Evolutionary conservation across 2,888 invertebrate genomes (phyloP), one percentile per base, ranked within the genome.

Genomic region (Zaprionus obscuricornis): DNA sequence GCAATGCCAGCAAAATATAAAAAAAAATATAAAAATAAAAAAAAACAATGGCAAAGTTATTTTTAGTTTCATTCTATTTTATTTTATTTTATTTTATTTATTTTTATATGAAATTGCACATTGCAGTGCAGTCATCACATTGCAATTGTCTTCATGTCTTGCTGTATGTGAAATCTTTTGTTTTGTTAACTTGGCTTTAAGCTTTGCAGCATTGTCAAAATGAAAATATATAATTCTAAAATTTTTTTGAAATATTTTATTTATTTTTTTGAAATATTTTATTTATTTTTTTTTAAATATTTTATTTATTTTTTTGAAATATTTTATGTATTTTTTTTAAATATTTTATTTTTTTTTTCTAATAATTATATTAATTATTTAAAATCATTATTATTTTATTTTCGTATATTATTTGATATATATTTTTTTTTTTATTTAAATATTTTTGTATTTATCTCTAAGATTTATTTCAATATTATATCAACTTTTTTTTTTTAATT

Each of bases 21-120:
- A 7, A 4, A n/a, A 17, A 24, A 24, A 2, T n/a, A 2, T 31
- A 27, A 17, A 14, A 43, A 31, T 26, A 29, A 27, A 27, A 43
- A 29, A 31, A 51, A 59, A 83, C 84, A 75, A 82, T 56, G 78
- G 39, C 62, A 63, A 66, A 79, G 68, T 68, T 81, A 81, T 74
- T 77, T 83, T 65, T n/a, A n/a, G n/a, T n/a, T n/a, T n/a, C n/a
- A n/a, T n/a, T n/a, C n/a, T n/a, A n/a, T n/a, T 75, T 62, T 71
- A 82, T 78, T 64, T 77, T 29, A 29, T 29, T 6, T 29, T 10
- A 10, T n/a, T 29, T 7, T 13, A 31, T 31, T 11, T 31, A 66
- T 45, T 46, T 47, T 47, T 63, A 46, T 52, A 49, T 49, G n/a
- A n/a, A n/a, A n/a, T n/a, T n/a, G n/a, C n/a, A n/a, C n/a, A n/a